These are phyloP conservation scores for Atta texana DNA, from an alignment of 1,140 invertebrate genomes.

Conservation along the genomic window DNA sequence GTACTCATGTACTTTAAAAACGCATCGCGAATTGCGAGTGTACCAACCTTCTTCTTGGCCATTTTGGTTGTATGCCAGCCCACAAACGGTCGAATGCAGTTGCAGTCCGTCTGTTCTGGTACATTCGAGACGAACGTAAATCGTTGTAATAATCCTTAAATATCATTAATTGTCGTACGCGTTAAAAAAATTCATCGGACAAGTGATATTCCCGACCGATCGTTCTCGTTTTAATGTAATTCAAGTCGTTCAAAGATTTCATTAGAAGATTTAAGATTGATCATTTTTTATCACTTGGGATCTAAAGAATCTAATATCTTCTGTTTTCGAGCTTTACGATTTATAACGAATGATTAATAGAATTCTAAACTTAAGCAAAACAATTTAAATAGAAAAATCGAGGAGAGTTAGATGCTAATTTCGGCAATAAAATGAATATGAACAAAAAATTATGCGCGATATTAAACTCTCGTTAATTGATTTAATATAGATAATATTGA, in stretches of 20 bases:
- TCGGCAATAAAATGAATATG: no score
- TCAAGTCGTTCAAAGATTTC: neutral
- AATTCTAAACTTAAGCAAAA: no score
- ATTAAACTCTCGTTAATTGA: neutral
- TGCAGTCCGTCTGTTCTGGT: conserved; percentile 4
- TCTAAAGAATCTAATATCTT: neutral
- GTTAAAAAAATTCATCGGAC: neutral
- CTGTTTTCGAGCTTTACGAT: neutral
- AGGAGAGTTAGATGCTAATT: no score
- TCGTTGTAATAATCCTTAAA: neutral
- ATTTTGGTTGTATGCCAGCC: neutral
- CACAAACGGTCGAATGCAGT: conserved; percentile 26
- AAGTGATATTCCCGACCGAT: neutral
- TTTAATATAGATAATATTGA: no score
- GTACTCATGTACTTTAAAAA: no score
- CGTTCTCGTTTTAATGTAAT: neutral
- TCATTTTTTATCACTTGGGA: neutral
- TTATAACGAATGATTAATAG: no score
- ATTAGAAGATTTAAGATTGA: neutral
- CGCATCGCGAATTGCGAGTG: neutral
- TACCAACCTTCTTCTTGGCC: neutral
- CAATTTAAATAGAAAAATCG: no score
- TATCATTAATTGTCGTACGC: neutral
- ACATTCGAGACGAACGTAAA: neutral
- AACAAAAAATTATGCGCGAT: neutral